Percentiles rank a stretch among this genome's conserved stretches.
Evolutionary conservation across 2,797 vertebrate species (phyloP).

Genomic region (Stomatorhinus walkeri): DNA sequence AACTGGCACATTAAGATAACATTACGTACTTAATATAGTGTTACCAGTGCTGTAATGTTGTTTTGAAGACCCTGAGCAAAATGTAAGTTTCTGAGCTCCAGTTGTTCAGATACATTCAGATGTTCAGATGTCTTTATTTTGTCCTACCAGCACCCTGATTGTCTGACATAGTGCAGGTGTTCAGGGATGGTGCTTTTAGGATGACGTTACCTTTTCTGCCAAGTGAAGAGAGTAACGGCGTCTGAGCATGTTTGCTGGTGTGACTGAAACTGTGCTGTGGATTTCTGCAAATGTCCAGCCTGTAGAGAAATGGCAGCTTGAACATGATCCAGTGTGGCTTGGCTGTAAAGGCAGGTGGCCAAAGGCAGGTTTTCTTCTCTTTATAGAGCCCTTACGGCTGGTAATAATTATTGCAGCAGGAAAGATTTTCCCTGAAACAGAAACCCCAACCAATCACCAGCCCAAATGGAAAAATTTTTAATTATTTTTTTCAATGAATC

Average conservation of each 20-base stretch:
- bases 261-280: not conserved
- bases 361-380: not conserved
- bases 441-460: not conserved
- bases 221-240: not conserved
- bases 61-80: not conserved
- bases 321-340: conserved; percentile 43
- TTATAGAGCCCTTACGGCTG: conserved; percentile 31
- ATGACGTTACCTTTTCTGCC: not conserved
- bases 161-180: not conserved
- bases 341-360: conserved; percentile 49
- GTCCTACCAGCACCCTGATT: not conserved
- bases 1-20: not conserved
- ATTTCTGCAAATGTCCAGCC: not conserved
- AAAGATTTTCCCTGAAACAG: not conserved
- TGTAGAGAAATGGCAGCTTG: conserved; percentile 32
- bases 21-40: not conserved
- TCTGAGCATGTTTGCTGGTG: not conserved
- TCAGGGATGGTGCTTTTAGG: not conserved
- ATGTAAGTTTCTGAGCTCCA: not conserved
- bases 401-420: not conserved
- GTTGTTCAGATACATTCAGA: not conserved
- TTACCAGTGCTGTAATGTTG: not conserved
- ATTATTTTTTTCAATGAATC: not conserved
- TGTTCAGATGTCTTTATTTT: not conserved
- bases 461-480: not conserved